Percentiles rank a stretch among this genome's conserved stretches.
phyloP scores from a whole-genome alignment of 2,888 invertebrate genomes.

The Nymphalis c-album region DNA sequence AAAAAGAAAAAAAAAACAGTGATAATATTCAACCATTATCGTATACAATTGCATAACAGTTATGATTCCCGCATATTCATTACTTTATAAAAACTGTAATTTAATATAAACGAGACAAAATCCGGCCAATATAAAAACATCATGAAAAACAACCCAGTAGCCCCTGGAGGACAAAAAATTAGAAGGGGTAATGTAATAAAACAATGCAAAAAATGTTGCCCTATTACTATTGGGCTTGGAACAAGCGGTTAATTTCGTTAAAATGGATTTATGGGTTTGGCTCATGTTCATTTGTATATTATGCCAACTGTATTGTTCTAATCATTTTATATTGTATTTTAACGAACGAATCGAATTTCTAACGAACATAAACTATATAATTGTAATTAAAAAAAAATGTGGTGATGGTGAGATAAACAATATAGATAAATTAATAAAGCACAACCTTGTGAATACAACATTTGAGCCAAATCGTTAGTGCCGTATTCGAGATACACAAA shows the following conservation, averaged over 20 bases:
- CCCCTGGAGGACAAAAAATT: conserved; percentile 56
- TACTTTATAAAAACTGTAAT: conserved; percentile 76
- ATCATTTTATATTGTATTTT: too few species aligned
- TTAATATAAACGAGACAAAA: conserved; percentile 80
- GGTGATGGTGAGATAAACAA: too few species aligned
- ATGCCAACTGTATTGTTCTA: not conserved
- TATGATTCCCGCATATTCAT: conserved; percentile 77
- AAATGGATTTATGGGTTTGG: conserved; percentile 62
- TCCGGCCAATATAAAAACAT: conserved; percentile 71
- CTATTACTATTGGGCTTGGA: conserved; percentile 71
- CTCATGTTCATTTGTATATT: not conserved
- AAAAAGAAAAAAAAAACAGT: conserved; percentile 50
- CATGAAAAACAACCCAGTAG: conserved; percentile 62
- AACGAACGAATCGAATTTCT: too few species aligned
- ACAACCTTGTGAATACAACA: too few species aligned
- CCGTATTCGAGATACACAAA: too few species aligned
- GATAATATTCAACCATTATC: conserved; percentile 72
- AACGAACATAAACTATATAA: too few species aligned
- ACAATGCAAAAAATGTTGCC: conserved; percentile 62
- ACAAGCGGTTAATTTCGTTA: conserved; percentile 75
- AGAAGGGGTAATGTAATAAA: conserved; percentile 65
- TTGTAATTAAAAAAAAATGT: too few species aligned
- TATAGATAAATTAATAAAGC: too few species aligned
- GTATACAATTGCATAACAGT: conserved; percentile 65
- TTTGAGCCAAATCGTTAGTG: too few species aligned